Percentiles rank a stretch among this genome's conserved stretches.
These are phyloP conservation scores for Lathronympha strigana DNA, from an alignment of 2,888 invertebrate species.

Conservation along the genomic window DNA sequence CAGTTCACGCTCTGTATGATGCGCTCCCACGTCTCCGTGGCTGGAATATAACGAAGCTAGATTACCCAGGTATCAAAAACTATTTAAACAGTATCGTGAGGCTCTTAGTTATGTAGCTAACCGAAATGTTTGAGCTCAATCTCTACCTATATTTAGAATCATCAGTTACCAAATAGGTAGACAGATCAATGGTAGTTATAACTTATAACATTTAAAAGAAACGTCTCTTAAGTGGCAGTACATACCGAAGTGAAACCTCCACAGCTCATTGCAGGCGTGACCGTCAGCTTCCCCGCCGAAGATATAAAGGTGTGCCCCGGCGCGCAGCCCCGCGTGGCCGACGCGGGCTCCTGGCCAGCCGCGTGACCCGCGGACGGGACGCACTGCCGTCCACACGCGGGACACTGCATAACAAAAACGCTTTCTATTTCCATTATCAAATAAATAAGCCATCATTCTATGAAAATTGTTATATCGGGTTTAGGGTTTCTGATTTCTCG, in stretches of 20 bases:
- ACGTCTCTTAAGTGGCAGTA: neutral
- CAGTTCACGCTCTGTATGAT: constrained; percentile 85
- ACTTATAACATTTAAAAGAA: too few relatives aligned
- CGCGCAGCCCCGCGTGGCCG: constrained; percentile 91
- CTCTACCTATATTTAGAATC: too few relatives aligned
- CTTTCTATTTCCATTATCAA: neutral
- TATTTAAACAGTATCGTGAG: neutral
- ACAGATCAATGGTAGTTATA: too few relatives aligned
- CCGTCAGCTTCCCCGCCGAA: constrained; percentile 92
- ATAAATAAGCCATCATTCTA: too few relatives aligned
- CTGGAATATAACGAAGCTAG: constrained; percentile 62
- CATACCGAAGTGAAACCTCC: constrained; percentile 92
- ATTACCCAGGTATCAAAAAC: neutral
- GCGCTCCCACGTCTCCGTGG: constrained; percentile 90
- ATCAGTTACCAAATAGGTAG: too few relatives aligned
- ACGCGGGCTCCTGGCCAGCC: constrained; percentile 88
- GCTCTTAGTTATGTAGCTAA: too few relatives aligned
- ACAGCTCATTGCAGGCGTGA: constrained; percentile 89
- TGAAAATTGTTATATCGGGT: too few relatives aligned
- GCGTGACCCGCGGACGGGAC: constrained; percentile 80
- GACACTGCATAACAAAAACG: constrained; percentile 72
- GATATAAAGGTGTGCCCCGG: constrained; percentile 90
- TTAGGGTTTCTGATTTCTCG: too few relatives aligned
- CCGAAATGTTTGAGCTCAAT: too few relatives aligned
- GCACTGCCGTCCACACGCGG: constrained; percentile 87